phyloP scores from a whole-genome alignment of 2,113 vertebrate genomes.

The Corythaeola cristata region DNA sequence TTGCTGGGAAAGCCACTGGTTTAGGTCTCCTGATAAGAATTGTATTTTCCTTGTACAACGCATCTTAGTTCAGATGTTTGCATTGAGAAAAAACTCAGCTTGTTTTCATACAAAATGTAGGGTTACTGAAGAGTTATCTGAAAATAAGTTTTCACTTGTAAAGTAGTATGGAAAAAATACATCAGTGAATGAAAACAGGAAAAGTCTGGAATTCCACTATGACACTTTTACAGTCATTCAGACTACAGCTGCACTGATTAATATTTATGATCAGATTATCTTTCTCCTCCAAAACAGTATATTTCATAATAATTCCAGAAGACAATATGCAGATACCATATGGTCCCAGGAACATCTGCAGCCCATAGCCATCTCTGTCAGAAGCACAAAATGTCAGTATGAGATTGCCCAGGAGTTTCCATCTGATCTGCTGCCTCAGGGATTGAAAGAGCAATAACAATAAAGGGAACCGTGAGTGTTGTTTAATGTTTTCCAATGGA shows the following conservation, averaged over 20 bases:
- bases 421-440: conserved; percentile 33
- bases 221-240: neutral
- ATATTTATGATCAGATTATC: conserved; percentile 25
- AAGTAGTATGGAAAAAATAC: neutral
- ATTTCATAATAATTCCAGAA: neutral
- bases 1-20: neutral
- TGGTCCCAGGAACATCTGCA: conserved; percentile 46
- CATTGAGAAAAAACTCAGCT: neutral
- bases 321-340: conserved; percentile 48
- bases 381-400: neutral
- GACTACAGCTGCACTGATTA: conserved; percentile 4
- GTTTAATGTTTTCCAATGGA: conserved; percentile 70
- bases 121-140: neutral
- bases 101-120: neutral
- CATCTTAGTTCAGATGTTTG: neutral
- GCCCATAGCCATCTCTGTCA: conserved; percentile 22
- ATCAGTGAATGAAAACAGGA: neutral
- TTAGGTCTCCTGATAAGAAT: neutral
- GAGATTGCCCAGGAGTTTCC: conserved; percentile 33
- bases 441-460: conserved; percentile 46
- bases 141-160: neutral
- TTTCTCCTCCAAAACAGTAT: neutral
- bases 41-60: neutral
- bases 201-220: neutral
- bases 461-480: conserved; percentile 33